Base-by-base conservation (phyloP, 2,797 vertebrate genomes). In the Rhinella marina region DNA sequence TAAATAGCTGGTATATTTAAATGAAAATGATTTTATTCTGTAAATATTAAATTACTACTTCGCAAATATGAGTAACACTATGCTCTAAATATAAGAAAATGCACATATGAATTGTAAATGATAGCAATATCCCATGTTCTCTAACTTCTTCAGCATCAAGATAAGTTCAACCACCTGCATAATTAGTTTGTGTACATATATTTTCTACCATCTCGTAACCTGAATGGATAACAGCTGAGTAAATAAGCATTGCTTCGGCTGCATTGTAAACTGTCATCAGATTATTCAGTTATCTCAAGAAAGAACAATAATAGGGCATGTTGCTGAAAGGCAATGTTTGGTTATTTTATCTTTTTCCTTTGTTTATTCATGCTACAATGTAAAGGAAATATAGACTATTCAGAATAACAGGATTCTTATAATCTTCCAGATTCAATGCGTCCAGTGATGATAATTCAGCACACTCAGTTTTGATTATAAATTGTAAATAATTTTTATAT, bases 201-300 rank as follows among this genome's bases (percentile, higher is more conserved):
- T 66, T 87, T 89, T 86, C 25, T 80, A 85, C 76, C 1, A 70
- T 21, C 57, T 0, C 13, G 54, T 70, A 80, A n/a, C 59, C 19
- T 5, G 4, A 66, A 57, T 77, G 82, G 57, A 17, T 10, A 29
- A 85, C 77, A 82, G 82, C 80, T 29, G 68, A 27, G 41, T 21
- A 90, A 27, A 64, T 77, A 86, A 5, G n/a, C 77, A 78, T 78
- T 86, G 77, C 25, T 81, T 27, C 48, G n/a, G 0, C 41, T 87
- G 57, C 13, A 82, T 72, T 89, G 25, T 23, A 59, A 81, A 54
- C 52, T 79, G 21, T 84, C 72, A 90, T 11, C 29, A 79, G 62
- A 78, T 59, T 88, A 72, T 25, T 84, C 16, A 70, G n/a, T 17
- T 82, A 87, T 81, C 72, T 81, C 41, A 87, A 84, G 21, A 77